Percentiles rank a stretch among this genome's conserved stretches.
Conservation (phyloP, 2,888 invertebrate species). For the Glyphotaelius pellucidus region DNA sequence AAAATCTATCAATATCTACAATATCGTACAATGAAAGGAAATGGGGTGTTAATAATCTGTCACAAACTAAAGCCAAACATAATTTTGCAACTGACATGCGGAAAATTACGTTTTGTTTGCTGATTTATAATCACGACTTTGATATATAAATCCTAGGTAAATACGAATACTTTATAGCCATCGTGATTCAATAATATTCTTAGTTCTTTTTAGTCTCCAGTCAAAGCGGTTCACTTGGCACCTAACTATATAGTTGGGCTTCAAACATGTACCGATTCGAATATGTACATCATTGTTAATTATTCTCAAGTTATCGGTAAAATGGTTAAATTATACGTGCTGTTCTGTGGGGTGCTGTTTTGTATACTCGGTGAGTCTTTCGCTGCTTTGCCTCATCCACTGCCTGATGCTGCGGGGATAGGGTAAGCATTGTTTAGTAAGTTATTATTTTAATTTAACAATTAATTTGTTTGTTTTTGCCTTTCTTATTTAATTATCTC, state of each 20-base stretch:
- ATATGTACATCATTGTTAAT: background rate
- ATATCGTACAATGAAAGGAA: background rate
- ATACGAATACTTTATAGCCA: background rate
- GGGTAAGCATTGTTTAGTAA: background rate
- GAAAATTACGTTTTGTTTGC: background rate
- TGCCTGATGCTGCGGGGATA: background rate
- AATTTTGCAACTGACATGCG: background rate
- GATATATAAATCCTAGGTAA: background rate
- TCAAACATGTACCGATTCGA: background rate
- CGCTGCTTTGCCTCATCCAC: background rate
- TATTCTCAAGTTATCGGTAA: background rate
- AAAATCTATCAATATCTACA: too few species aligned
- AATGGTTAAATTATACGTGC: background rate
- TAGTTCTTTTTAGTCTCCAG: background rate
- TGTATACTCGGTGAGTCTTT: background rate
- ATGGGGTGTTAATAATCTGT: background rate
- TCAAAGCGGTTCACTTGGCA: background rate
- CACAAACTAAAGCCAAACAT: background rate
- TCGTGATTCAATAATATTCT: background rate
- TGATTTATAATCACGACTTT: background rate
- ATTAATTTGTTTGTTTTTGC: background rate
- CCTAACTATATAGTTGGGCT: background rate
- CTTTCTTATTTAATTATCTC: too few species aligned
- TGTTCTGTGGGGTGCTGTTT: background rate
- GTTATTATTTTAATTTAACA: background rate